Evolutionary conservation across 2,797 vertebrate genomes (phyloP), one percentile per base, ranked within the genome.

Genomic region (Bryconaethiops microstoma): DNA sequence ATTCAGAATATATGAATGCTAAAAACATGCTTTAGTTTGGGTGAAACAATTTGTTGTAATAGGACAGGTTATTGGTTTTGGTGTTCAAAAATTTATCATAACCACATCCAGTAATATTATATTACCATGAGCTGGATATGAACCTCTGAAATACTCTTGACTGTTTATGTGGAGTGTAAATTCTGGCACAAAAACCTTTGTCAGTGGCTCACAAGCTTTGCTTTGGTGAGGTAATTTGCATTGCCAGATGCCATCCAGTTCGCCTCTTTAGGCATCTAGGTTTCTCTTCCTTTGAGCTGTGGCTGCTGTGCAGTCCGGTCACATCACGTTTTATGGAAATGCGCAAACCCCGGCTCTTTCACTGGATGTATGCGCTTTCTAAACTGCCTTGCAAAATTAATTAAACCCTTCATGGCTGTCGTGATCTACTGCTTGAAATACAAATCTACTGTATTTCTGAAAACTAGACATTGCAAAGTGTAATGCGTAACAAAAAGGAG

Each of bases 201-300:
- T 7, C 64, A 10, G 17, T 40, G 39, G 16, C 19, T 67, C 62
- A 63, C 25, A 48, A 55, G n/a, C 29, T 1, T 63, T 17, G 25
- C 48, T 10, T 12, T 45, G 50, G 64, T 12, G 8, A 67, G 23
- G n/a, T n/a, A 4, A 35, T 57, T 40, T 55, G 52, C 39, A 59
- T 65, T 25, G 23, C 39, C 62, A 80, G 63, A 80, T 70, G 25
- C 68, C 13, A 10, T 55, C 64, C 70, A 72, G 35, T 45, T 72
- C 12, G 4, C 10, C 14, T 48, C 52, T 35, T 19, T 8, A 52
- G 48, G 21, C 7, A 0, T 74, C 60, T 65, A 40, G 71, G 62
- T 45, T 45, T 35, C 71, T 29, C 40, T 74, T 29, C 60, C 40
- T 57, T 55, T 29, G 35, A 65, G 50, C 9, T 59, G 21, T 4